Conservation (phyloP, 2,888 invertebrate species). For the Lutraria lutraria region DNA sequence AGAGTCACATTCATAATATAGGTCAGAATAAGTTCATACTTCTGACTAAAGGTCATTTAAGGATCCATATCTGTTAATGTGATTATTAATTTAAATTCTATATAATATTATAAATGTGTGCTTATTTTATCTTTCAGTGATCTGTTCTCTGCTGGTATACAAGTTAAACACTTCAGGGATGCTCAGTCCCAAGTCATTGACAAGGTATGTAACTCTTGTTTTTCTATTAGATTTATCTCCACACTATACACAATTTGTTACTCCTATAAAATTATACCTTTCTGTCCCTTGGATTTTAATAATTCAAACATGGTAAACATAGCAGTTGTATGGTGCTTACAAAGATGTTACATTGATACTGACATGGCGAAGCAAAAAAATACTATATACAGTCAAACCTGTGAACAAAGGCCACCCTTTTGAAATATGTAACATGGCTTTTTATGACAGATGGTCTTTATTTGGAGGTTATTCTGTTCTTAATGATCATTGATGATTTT, state of each 20-base stretch:
- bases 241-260: neutral
- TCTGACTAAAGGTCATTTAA: too few species aligned
- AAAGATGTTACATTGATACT: neutral
- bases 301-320: too few species aligned
- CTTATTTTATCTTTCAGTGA: slow-evolving; percentile 74
- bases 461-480: too few species aligned
- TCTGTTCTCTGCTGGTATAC: slow-evolving; percentile 80
- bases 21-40: too few species aligned
- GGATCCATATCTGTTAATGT: neutral
- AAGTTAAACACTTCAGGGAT: slow-evolving; percentile 79
- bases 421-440: too few species aligned
- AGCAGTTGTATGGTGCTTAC: too few species aligned
- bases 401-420: too few species aligned
- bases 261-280: too few species aligned
- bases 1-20: neutral
- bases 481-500: too few species aligned
- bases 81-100: neutral
- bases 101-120: neutral
- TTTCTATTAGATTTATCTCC: neutral
- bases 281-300: too few species aligned
- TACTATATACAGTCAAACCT: too few species aligned
- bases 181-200: slow-evolving; percentile 81
- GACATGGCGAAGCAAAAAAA: neutral
- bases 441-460: too few species aligned
- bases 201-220: slow-evolving; percentile 72